phyloP scores from a whole-genome alignment of 2,888 invertebrate species.

The Antheraea assamensis region DNA sequence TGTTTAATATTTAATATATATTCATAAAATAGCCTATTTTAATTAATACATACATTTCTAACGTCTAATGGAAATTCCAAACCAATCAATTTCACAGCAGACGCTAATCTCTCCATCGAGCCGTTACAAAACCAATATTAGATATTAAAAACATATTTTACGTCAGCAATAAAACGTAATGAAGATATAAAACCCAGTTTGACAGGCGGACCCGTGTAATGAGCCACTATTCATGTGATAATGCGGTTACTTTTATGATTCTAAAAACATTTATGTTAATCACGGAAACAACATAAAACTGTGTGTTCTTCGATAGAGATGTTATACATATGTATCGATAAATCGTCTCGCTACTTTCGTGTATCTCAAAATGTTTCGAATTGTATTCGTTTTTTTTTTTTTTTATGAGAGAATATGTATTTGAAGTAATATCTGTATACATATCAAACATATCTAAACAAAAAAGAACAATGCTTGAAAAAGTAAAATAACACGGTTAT shows the following conservation, averaged over 20 bases:
- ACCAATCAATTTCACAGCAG: neutral
- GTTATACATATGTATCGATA: neutral
- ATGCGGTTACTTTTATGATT: constrained; percentile 10
- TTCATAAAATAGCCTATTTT: constrained; percentile 1
- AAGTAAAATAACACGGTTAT: no score
- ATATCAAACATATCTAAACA: no score
- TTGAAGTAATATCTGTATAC: no score
- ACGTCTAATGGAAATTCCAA: constrained; percentile 2
- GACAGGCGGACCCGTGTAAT: constrained; percentile 20
- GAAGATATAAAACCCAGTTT: constrained; percentile 19
- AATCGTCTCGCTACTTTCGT: neutral
- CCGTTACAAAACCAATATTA: constrained; percentile 18
- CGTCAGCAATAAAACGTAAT: constrained; percentile 13
- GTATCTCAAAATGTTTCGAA: no score
- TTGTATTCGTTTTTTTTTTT: neutral
- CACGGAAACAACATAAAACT: constrained; percentile 7
- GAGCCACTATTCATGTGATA: constrained; percentile 14
- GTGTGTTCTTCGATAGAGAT: constrained; percentile 12
- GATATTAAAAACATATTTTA: constrained; percentile 18
- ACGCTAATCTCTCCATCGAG: constrained; percentile 6
- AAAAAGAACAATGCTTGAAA: no score
- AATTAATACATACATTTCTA: neutral
- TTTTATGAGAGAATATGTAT: no score
- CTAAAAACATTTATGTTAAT: constrained; percentile 14
- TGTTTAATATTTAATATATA: neutral